Percentiles rank a stretch among this genome's conserved stretches.
These are phyloP conservation scores for Phylloscopus whistleri DNA, from an alignment of 2,113 vertebrate species.

Conservation along the genomic window DNA sequence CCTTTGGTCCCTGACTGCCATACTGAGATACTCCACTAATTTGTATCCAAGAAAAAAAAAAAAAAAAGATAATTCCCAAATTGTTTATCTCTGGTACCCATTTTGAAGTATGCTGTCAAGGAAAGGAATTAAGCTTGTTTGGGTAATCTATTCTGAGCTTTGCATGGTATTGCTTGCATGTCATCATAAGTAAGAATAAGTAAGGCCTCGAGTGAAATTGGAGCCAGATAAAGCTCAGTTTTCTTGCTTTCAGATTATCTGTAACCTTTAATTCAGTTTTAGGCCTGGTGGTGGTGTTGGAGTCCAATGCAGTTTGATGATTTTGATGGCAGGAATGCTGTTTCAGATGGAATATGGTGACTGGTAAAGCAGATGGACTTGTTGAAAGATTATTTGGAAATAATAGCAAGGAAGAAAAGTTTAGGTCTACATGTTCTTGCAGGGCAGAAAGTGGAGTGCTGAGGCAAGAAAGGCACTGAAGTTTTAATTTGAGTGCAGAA, in stretches of 20 bases:
- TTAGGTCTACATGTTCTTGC: accelerated
- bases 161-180: neutral
- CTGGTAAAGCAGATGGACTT: neutral
- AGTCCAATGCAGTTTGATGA: neutral
- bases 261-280: neutral
- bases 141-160: neutral
- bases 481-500: neutral
- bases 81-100: neutral
- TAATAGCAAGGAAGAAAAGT: neutral
- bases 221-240: neutral
- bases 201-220: neutral
- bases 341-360: neutral
- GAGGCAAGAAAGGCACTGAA: neutral
- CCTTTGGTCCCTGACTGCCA: neutral
- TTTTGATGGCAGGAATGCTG: neutral
- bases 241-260: neutral
- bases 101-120: neutral
- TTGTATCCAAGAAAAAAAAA: neutral
- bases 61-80: neutral
- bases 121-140: neutral
- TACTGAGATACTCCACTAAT: neutral
- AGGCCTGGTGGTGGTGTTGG: neutral
- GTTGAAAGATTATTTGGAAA: neutral
- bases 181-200: neutral
- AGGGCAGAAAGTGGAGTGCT: neutral